A percentile compares a stretch with the other conserved stretches of the same genome.
phyloP scores from a whole-genome alignment of 1,140 invertebrate genomes.

The Drosophila parvula region DNA sequence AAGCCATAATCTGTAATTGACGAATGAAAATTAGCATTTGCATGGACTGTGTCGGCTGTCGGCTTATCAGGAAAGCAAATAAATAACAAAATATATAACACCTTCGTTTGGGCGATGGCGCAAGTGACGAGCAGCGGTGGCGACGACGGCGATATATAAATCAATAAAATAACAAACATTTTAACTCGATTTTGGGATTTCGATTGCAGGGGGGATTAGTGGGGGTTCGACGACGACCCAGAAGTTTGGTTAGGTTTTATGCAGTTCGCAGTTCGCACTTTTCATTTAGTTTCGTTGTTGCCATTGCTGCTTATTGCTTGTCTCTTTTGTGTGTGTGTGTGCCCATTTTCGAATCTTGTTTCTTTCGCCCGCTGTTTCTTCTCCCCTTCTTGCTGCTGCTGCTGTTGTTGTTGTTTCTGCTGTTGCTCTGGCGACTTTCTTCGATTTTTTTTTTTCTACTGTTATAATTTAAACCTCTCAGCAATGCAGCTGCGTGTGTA shows the following conservation, averaged over 20 bases:
- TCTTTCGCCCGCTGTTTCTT: slow-evolving; percentile 31
- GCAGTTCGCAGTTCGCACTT: slow-evolving; percentile 60
- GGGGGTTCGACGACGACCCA: slow-evolving; percentile 23
- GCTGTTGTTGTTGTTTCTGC: slow-evolving; percentile 45
- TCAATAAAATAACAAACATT: slow-evolving; percentile 75
- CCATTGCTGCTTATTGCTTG: slow-evolving; percentile 47
- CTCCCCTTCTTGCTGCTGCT: slow-evolving; percentile 16
- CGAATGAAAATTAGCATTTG: slow-evolving; percentile 73
- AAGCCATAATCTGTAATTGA: slow-evolving; percentile 46
- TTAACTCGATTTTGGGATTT: slow-evolving; percentile 55
- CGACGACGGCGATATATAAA: slow-evolving; percentile 45
- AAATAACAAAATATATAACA: slow-evolving; percentile 79
- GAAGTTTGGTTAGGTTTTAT: slow-evolving; percentile 75
- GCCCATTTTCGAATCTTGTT: slow-evolving; percentile 76
- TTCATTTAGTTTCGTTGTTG: slow-evolving; percentile 75
- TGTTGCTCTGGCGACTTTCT: slow-evolving; percentile 73
- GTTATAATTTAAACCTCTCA: slow-evolving; percentile 74
- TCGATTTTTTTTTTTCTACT: slow-evolving; percentile 71
- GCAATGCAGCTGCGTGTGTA: slow-evolving; percentile 54
- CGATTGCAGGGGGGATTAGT: slow-evolving; percentile 9
- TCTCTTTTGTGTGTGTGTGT: slow-evolving; percentile 46
- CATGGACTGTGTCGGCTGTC: slow-evolving; percentile 18
- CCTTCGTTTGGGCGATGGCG: slow-evolving; percentile 58
- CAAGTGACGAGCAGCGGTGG: slow-evolving; percentile 41
- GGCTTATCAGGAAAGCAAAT: slow-evolving; percentile 78